Evolutionary conservation across 2,797 vertebrate species (phyloP), one percentile per base, ranked within the genome.

Genomic region (Micrastur ruficollis): DNA sequence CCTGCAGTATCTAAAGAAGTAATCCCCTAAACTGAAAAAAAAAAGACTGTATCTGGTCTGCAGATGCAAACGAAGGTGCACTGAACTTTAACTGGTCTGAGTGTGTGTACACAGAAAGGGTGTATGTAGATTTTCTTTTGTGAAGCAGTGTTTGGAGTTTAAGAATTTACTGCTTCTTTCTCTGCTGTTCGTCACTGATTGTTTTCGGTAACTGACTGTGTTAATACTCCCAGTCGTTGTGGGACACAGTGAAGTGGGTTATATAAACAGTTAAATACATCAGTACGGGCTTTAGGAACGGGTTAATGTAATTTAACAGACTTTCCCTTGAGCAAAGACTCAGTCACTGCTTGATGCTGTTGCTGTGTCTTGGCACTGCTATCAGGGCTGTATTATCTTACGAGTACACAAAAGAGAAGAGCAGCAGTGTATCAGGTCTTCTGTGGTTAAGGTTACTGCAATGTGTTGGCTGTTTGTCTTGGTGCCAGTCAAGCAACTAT

Each of bases 361-460:
- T 67, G 65, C 70, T 67, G 14, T 31, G 32, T 14, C 66, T 22
- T 23, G 32, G 27, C 23, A 4, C 42, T 38, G 46, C 82, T 44
- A 0, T 40, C 7, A 26, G 67, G 19, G 88, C 78, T 83, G 3
- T 32, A 5, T 18, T 78, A 14, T 9, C 21, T 34, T 5, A 5
- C 0, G 21, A 38, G 46, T 3, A 17, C 0, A 3, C 8, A 12
- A 8, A 19, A 59, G 23, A 73, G 62, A 52, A 12, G n/a, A 80
- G 40, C 16, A 65, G 50, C 19, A 11, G 27, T 2, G 26, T 12
- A 2, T 19, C 79, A n/a, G 88, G 8, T 61, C 42, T 12, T 2
- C 50, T 11, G 55, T 9, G 32, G 50, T 36, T 29, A 4, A n/a
- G 47, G 42, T 18, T 38, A 20, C 38, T 40, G 58, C 27, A 9